Evolutionary conservation across 2,888 invertebrate species (phyloP).

Genomic region (Platycnemis pennipes): DNA sequence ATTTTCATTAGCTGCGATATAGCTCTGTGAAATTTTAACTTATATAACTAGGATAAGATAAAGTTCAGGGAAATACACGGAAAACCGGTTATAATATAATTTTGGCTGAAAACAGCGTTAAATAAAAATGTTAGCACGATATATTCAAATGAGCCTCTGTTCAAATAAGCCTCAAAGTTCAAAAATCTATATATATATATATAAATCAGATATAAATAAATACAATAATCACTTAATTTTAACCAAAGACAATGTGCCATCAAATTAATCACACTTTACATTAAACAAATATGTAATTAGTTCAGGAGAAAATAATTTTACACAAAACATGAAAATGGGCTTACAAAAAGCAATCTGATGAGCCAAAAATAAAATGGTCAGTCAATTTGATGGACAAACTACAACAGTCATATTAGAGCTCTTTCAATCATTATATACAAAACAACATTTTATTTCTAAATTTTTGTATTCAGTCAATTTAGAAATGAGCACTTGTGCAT

Average conservation of each 20-base stretch:
- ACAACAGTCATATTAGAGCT: conserved; percentile 50
- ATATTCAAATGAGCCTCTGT: too few relatives aligned
- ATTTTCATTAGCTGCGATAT: too few relatives aligned
- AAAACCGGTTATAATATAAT: too few relatives aligned
- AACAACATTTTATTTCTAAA: conserved; percentile 36
- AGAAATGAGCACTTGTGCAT: conserved; percentile 26
- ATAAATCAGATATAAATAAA: conserved; percentile 33
- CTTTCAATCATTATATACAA: conserved; percentile 2
- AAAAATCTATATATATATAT: too few relatives aligned
- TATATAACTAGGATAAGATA: too few relatives aligned
- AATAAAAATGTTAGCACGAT: too few relatives aligned
- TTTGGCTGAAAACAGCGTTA: too few relatives aligned
- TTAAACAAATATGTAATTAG: neutral
- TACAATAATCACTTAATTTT: conserved; percentile 58
- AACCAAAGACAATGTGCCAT: neutral
- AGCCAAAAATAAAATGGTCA: conserved; percentile 40
- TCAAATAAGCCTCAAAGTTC: too few relatives aligned
- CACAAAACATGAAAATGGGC: conserved; percentile 25
- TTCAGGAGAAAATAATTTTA: conserved; percentile 49
- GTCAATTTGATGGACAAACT: conserved; percentile 47
- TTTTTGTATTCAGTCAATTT: conserved; percentile 29
- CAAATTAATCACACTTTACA: conserved; percentile 30
- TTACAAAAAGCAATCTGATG: neutral
- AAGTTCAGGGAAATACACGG: too few relatives aligned
- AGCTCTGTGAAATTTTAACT: too few relatives aligned